phyloP scores from a whole-genome alignment of 2,888 invertebrate genomes.

The Gastracanthus pulcherrimus region DNA sequence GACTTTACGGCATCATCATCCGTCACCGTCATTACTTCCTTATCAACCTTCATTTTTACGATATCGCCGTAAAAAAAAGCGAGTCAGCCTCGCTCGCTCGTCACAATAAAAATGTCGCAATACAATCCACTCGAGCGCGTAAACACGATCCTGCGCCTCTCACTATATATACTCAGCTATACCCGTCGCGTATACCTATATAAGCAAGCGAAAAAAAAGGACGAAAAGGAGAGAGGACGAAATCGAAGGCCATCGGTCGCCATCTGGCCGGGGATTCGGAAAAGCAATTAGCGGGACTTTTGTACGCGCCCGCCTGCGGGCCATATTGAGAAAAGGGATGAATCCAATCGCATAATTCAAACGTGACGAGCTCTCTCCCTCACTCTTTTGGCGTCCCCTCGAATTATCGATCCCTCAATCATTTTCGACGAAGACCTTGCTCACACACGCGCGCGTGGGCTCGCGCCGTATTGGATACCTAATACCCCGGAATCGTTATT shows the following conservation, averaged over 20 bases:
- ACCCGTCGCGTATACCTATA: not conserved
- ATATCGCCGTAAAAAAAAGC: not conserved
- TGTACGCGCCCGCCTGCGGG: not conserved
- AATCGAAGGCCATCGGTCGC: slow-evolving; percentile 28
- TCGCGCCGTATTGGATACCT: not conserved
- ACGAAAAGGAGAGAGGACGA: not conserved
- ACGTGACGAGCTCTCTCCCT: slow-evolving; percentile 33
- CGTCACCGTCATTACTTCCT: slow-evolving; percentile 7
- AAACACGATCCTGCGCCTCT: slow-evolving; percentile 18
- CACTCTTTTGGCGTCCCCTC: not conserved
- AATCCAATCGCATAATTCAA: slow-evolving; percentile 46
- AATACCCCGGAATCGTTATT: slow-evolving; percentile 55
- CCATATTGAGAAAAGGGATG: slow-evolving; percentile 43
- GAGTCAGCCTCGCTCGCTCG: not conserved
- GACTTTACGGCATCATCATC: not conserved
- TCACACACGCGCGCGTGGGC: not conserved
- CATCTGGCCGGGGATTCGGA: slow-evolving; percentile 44
- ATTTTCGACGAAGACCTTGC: slow-evolving; percentile 38
- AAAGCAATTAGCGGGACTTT: slow-evolving; percentile 53
- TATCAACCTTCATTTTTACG: slow-evolving; percentile 18
- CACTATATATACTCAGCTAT: not conserved
- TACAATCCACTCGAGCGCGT: slow-evolving; percentile 25
- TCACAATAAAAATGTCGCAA: slow-evolving; percentile 12
- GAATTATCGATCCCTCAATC: slow-evolving; percentile 51
- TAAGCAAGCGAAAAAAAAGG: not conserved